A percentile compares a stretch with the other conserved stretches of the same genome.
Evolutionary conservation across 2,888 invertebrate species (phyloP).

Genomic region (Hoplodrina blanda): DNA sequence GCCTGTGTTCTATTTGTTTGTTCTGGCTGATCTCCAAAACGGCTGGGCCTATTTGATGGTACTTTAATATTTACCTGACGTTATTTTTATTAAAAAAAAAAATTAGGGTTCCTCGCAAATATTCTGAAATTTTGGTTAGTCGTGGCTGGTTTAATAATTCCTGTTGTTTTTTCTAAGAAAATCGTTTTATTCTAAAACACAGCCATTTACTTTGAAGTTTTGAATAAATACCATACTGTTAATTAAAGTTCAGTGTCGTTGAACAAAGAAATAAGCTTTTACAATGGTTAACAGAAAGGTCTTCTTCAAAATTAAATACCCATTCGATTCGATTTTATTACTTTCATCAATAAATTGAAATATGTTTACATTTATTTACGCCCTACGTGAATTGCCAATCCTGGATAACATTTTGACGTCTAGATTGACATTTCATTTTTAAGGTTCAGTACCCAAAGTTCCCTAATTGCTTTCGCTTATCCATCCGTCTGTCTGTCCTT

Average conservation of each 20-base stretch:
- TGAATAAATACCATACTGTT: slow-evolving; percentile 6
- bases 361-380: neutral
- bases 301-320: neutral
- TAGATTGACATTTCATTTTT: neutral
- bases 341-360: neutral
- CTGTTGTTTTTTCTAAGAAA: too few relatives aligned
- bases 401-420: neutral
- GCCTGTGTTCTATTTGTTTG: too few relatives aligned
- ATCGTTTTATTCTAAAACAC: neutral
- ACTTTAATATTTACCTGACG: too few relatives aligned
- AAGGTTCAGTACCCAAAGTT: too few relatives aligned
- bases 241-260: neutral
- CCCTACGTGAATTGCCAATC: neutral
- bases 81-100: too few relatives aligned
- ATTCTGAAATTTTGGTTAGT: too few relatives aligned
- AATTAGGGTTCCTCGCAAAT: too few relatives aligned
- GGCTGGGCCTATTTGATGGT: too few relatives aligned
- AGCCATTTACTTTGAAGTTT: neutral
- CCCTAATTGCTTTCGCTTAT: too few relatives aligned
- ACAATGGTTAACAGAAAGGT: neutral
- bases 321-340: neutral
- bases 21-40: too few relatives aligned
- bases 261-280: neutral
- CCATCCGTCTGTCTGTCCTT: too few relatives aligned
- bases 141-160: too few relatives aligned